phyloP scores from a whole-genome alignment of 1,140 invertebrate species.

The Uloborus diversus region DNA sequence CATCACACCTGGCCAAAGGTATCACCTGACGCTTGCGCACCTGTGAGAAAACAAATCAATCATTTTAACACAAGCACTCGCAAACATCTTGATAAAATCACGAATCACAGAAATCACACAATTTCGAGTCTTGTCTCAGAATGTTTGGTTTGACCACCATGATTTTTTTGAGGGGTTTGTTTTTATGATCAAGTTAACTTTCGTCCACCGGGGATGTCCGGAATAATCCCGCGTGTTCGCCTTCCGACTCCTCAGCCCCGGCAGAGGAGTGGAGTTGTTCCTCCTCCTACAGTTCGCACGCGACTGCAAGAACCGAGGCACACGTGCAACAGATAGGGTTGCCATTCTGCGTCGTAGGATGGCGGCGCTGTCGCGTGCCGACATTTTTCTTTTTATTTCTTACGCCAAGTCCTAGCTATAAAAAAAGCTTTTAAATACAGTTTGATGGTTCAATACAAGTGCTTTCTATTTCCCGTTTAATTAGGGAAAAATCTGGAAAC shows the following conservation, averaged over 20 bases:
- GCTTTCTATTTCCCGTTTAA: too few relatives aligned
- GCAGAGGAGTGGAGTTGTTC: not conserved
- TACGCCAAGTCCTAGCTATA: too few relatives aligned
- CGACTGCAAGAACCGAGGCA: constrained; percentile 18
- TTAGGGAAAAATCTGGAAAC: too few relatives aligned
- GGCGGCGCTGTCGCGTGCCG: not conserved
- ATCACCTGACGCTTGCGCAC: too few relatives aligned
- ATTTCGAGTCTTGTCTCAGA: not conserved
- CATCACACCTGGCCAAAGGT: too few relatives aligned
- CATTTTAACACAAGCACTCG: too few relatives aligned
- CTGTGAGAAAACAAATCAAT: too few relatives aligned
- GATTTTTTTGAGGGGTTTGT: not conserved
- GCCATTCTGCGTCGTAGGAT: not conserved
- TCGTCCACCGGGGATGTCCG: not conserved
- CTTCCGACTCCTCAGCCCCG: not conserved
- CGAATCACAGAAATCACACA: not conserved
- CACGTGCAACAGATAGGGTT: constrained; percentile 50
- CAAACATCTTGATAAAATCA: too few relatives aligned
- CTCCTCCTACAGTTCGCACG: constrained; percentile 33
- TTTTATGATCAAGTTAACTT: not conserved
- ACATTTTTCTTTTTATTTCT: too few relatives aligned
- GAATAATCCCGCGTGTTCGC: not conserved
- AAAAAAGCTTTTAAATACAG: too few relatives aligned
- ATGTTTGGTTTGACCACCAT: not conserved
- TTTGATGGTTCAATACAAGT: too few relatives aligned